These are phyloP conservation scores for Cydia amplana DNA, from an alignment of 1,140 invertebrate genomes.

Conservation along the genomic window DNA sequence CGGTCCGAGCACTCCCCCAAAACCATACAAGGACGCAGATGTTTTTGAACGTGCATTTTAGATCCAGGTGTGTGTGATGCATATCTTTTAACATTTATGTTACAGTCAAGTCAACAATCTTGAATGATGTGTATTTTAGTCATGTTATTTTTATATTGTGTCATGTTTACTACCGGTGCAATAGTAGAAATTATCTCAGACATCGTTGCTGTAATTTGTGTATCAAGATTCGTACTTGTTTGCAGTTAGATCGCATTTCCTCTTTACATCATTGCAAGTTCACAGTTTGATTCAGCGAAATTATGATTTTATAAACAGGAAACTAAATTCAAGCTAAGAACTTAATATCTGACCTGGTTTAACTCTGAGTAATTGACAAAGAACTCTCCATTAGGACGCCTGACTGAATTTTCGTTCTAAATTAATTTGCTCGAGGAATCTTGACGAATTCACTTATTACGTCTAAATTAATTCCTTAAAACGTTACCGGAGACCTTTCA, in stretches of 20 bases:
- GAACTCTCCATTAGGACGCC: conserved; percentile 38
- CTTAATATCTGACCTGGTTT: conserved; percentile 12
- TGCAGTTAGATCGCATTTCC: background rate
- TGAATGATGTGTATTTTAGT: background rate
- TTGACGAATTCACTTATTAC: conserved; percentile 50
- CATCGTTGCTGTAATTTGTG: background rate
- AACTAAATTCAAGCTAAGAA: background rate
- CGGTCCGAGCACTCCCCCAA: conserved; percentile 49
- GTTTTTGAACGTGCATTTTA: conserved; percentile 25
- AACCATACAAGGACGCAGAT: conserved; percentile 36
- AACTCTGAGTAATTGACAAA: conserved; percentile 31
- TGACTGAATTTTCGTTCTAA: conserved; percentile 41
- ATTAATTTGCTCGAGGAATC: conserved; percentile 47
- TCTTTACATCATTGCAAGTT: background rate
- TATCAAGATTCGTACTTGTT: conserved; percentile 2
- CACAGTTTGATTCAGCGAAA: background rate
- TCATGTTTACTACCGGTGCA: too few relatives aligned
- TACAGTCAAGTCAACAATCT: background rate
- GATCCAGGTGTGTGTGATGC: conserved; percentile 9
- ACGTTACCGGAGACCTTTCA: conserved; percentile 43
- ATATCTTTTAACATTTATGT: conserved; percentile 19
- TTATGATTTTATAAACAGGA: conserved; percentile 10
- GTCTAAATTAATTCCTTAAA: conserved; percentile 49
- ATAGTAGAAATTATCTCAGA: background rate
- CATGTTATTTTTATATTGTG: background rate